Percentiles rank a stretch among this genome's conserved stretches.
phyloP scores from a whole-genome alignment of 2,797 vertebrate genomes.

The Cirrhinus mrigala region DNA sequence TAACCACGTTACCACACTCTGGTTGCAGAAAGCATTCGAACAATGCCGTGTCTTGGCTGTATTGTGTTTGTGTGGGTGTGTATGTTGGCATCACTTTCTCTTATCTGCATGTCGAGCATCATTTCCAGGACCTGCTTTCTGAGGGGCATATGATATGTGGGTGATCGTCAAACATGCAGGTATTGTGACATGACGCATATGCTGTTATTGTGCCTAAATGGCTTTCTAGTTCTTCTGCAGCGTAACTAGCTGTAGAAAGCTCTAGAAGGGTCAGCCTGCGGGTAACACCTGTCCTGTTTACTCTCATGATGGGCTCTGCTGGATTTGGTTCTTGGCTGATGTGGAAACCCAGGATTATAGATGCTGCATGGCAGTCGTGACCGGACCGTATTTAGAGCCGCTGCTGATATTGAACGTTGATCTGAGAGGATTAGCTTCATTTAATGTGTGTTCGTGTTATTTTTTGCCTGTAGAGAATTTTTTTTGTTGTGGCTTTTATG shows the following conservation, averaged over 20 bases:
- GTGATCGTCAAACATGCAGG: not conserved
- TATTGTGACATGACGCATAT: conserved; percentile 26
- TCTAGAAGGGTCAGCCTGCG: conserved; percentile 6
- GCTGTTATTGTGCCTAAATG: not conserved
- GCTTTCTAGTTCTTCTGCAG: not conserved
- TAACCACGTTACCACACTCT: not conserved
- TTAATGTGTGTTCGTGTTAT: not conserved
- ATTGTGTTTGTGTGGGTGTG: not conserved
- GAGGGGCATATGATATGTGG: not conserved
- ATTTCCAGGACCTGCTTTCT: not conserved
- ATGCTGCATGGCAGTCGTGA: not conserved
- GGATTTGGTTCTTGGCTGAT: conserved; percentile 32
- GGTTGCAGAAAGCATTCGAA: not conserved
- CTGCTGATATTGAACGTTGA: not conserved
- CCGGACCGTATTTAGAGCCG: not conserved
- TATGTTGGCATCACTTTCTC: not conserved
- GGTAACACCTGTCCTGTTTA: conserved; percentile 38
- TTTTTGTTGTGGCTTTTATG: not conserved
- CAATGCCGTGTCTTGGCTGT: not conserved
- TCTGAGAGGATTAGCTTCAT: not conserved
- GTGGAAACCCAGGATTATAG: conserved; percentile 5
- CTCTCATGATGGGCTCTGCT: not conserved
- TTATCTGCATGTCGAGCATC: not conserved
- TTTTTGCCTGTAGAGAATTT: not conserved
- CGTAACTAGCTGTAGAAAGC: not conserved